Percentiles rank a stretch among this genome's conserved stretches.
These are phyloP conservation scores for Gymnarchus niloticus DNA, from an alignment of 2,113 vertebrate species.

Conservation along the genomic window DNA sequence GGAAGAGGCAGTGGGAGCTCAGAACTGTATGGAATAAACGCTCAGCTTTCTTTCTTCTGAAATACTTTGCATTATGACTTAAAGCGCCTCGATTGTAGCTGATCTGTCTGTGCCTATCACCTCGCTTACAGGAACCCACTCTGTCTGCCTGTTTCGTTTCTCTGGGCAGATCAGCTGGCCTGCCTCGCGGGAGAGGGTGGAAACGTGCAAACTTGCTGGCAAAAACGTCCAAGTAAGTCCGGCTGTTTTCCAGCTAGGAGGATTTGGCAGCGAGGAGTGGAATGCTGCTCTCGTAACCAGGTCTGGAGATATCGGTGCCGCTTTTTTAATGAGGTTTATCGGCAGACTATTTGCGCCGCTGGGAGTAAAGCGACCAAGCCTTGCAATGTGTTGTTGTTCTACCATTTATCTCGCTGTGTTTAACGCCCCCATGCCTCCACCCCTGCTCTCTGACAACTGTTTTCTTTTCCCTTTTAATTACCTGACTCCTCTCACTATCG, in stretches of 20 bases:
- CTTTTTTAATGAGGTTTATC: not conserved
- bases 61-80: not conserved
- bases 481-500: conserved; percentile 30
- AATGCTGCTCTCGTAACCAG: not conserved
- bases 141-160: not conserved
- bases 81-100: not conserved
- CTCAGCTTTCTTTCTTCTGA: not conserved
- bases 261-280: not conserved
- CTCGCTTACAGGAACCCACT: not conserved
- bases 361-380: not conserved
- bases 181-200: conserved; percentile 75
- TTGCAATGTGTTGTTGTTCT: not conserved
- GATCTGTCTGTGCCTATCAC: not conserved
- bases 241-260: not conserved
- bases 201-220: conserved; percentile 86
- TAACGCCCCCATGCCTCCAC: not conserved
- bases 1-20: not conserved
- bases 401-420: not conserved
- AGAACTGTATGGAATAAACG: too few species aligned
- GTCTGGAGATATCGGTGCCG: not conserved
- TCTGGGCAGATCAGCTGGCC: conserved; percentile 83
- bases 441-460: not conserved
- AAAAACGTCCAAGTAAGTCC: conserved; percentile 85
- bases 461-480: not conserved
- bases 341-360: not conserved